Evolutionary conservation across 2,113 vertebrate species (phyloP).

Genomic region (Anguilla japonica): DNA sequence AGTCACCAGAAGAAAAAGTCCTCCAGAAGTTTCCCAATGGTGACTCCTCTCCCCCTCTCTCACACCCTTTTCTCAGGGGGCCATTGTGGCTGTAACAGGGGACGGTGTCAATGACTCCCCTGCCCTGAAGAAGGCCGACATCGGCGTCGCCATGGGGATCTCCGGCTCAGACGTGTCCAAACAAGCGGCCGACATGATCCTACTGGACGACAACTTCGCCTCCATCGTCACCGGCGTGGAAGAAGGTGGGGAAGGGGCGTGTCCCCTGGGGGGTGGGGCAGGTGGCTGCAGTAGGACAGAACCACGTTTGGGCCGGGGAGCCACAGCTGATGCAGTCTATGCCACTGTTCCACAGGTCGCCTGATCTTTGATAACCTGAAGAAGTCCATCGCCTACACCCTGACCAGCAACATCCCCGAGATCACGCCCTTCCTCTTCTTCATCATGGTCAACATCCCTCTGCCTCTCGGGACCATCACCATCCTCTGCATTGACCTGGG

Average conservation of each 20-base stretch:
- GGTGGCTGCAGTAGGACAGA: not conserved
- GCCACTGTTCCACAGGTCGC: conserved; percentile 69
- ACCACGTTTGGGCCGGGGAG: not conserved
- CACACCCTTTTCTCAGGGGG: conserved; percentile 65
- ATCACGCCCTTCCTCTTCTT: conserved; percentile 92
- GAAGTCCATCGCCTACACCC: conserved; percentile 89
- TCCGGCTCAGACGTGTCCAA: conserved; percentile 89
- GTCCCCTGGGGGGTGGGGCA: not conserved
- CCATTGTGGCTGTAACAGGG: conserved; percentile 87
- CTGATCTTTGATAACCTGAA: conserved; percentile 93
- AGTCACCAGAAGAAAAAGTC: not conserved
- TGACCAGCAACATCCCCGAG: conserved; percentile 93
- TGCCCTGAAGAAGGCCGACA: conserved; percentile 87
- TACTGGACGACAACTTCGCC: conserved; percentile 88
- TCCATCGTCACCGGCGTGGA: conserved; percentile 90
- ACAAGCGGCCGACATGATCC: conserved; percentile 89
- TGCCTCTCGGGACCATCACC: conserved; percentile 89
- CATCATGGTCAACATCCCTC: conserved; percentile 88
- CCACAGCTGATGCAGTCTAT: not conserved
- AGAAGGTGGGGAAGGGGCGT: conserved; percentile 67
- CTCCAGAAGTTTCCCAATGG: not conserved
- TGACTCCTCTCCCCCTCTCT: conserved; percentile 1
- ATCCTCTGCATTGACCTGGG: conserved; percentile 92
- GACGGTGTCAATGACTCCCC: conserved; percentile 90
- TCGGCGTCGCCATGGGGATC: conserved; percentile 89